A percentile compares a stretch with the other conserved stretches of the same genome.
Evolutionary conservation across 2,888 invertebrate genomes (phyloP).

Genomic region (Eremobia ochroleuca): DNA sequence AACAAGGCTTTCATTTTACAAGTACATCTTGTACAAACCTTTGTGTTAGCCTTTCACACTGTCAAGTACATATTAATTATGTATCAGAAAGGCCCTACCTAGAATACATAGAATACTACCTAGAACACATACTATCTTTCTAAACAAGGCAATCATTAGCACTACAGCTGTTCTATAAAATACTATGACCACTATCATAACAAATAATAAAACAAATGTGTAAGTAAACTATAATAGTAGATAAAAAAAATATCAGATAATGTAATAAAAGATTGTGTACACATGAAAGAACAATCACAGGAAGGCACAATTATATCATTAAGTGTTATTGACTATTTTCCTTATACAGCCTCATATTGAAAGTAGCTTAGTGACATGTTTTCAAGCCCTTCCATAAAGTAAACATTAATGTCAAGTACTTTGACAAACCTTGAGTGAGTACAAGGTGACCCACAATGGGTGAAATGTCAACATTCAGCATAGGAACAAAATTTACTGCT

Average conservation of each 20-base stretch:
- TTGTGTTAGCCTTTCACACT: slow-evolving; percentile 15
- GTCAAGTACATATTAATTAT: slow-evolving; percentile 20
- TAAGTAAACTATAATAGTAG: slow-evolving; percentile 13
- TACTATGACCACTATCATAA: slow-evolving; percentile 10
- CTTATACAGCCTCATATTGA: slow-evolving; percentile 76
- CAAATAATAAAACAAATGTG: slow-evolving; percentile 11
- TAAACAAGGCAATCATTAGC: not conserved
- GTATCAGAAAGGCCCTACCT: not conserved
- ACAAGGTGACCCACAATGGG: slow-evolving; percentile 88
- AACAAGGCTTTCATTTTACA: slow-evolving; percentile 26
- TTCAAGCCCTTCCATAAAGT: slow-evolving; percentile 74
- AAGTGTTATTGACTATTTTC: slow-evolving; percentile 73
- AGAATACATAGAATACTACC: slow-evolving; percentile 5
- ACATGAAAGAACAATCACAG: slow-evolving; percentile 71
- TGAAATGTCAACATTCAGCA: slow-evolving; percentile 88
- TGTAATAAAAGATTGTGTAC: slow-evolving; percentile 52
- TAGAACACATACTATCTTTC: slow-evolving; percentile 11
- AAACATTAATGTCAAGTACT: slow-evolving; percentile 88
- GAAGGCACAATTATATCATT: slow-evolving; percentile 69
- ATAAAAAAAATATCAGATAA: slow-evolving; percentile 35
- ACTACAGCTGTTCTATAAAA: slow-evolving; percentile 5
- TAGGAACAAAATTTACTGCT: slow-evolving; percentile 78
- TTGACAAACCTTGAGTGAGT: slow-evolving; percentile 82
- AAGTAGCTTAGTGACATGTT: slow-evolving; percentile 78
- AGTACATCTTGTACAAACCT: slow-evolving; percentile 23